phyloP scores from a whole-genome alignment of 1,140 invertebrate species.

The Ooceraea biroi region DNA sequence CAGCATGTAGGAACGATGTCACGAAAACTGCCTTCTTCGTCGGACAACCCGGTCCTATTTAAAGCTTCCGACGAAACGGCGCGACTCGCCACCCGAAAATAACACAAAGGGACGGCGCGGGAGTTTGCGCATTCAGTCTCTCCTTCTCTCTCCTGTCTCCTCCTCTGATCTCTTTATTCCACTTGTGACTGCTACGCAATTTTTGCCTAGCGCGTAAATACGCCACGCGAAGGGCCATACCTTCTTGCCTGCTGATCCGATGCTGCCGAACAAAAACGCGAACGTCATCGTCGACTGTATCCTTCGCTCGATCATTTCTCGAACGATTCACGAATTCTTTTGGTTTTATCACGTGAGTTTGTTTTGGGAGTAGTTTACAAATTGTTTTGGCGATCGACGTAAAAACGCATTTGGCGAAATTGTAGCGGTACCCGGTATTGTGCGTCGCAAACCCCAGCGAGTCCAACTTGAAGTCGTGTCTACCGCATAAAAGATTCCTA shows the following conservation, averaged over 20 bases:
- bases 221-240: background rate
- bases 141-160: background rate
- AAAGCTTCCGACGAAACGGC: constrained; percentile 81
- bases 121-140: constrained; percentile 74
- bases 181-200: constrained; percentile 74
- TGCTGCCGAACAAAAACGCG: too few relatives aligned
- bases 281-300: too few relatives aligned
- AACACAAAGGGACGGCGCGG: constrained; percentile 84
- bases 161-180: too few relatives aligned
- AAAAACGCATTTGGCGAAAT: constrained; percentile 15
- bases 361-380: constrained; percentile 29
- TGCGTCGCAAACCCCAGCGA: background rate
- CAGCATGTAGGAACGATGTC: constrained; percentile 84
- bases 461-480: background rate
- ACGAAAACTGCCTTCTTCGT: constrained; percentile 83
- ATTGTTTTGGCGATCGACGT: background rate
- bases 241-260: too few relatives aligned
- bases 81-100: constrained; percentile 83
- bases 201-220: constrained; percentile 43
- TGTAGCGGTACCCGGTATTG: background rate
- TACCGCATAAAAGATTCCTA: background rate
- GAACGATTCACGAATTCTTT: background rate
- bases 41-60: constrained; percentile 84
- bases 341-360: constrained; percentile 5
- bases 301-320: too few relatives aligned